A percentile compares a stretch with the other conserved stretches of the same genome.
These are phyloP conservation scores for Pseudocheirus occidentalis DNA, from an alignment of 2,797 vertebrate species.

Conservation along the genomic window DNA sequence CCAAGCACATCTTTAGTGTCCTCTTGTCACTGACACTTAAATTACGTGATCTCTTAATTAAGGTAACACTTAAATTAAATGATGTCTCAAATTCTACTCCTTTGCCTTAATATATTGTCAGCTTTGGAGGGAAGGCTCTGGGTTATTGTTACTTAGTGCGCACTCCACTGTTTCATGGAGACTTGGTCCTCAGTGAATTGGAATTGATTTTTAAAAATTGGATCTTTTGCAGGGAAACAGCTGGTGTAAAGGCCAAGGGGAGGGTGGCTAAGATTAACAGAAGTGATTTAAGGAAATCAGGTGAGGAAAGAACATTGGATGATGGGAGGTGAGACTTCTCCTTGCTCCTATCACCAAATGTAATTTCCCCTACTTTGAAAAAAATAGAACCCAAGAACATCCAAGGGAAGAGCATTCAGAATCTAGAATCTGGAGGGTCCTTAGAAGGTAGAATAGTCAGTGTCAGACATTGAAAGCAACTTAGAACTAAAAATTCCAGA, in stretches of 20 bases:
- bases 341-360: neutral
- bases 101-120: neutral
- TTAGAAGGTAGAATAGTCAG: neutral
- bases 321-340: neutral
- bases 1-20: neutral
- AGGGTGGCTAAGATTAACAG: neutral
- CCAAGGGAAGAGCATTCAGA: neutral
- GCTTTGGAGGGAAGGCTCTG: neutral
- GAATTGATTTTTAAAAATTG: neutral
- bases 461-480: neutral
- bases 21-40: neutral
- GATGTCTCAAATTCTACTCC: neutral
- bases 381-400: neutral
- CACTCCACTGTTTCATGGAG: neutral
- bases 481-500: neutral
- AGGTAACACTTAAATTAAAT: neutral
- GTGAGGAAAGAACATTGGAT: neutral
- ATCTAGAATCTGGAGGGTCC: neutral
- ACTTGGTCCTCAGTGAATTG: neutral
- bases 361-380: neutral
- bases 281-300: neutral
- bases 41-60: no score
- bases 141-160: neutral
- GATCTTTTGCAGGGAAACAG: neutral
- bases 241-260: neutral